Evolutionary conservation across 2,113 vertebrate genomes (phyloP).

Genomic region (Lipophrys pholis): DNA sequence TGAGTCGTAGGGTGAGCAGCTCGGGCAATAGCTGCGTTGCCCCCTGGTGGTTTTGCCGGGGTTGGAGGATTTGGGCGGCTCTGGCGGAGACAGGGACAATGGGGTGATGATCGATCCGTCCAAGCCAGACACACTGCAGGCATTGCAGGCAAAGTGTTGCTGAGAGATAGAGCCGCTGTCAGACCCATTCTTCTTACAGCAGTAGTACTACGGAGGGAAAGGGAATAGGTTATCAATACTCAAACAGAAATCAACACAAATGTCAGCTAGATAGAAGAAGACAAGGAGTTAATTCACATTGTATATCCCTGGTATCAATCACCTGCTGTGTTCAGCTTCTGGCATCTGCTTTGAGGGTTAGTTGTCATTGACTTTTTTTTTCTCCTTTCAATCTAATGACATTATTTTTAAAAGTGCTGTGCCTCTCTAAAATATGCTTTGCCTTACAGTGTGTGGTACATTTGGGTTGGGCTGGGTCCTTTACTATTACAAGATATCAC

Average conservation of each 20-base stretch:
- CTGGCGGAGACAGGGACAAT: slow-evolving; percentile 66
- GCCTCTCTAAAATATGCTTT: too few species aligned
- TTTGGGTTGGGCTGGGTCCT: too few species aligned
- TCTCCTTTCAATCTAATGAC: too few species aligned
- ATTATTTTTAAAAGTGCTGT: too few species aligned
- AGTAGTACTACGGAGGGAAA: slow-evolving; percentile 90
- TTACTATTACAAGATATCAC: too few species aligned
- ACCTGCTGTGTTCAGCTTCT: too few species aligned
- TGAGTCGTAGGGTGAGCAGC: slow-evolving; percentile 90
- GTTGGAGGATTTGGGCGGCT: slow-evolving; percentile 68
- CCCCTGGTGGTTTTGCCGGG: slow-evolving; percentile 60
- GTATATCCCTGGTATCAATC: too few species aligned
- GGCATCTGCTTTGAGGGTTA: too few species aligned
- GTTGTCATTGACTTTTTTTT: too few species aligned
- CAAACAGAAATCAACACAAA: background rate
- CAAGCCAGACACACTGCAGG: slow-evolving; percentile 86
- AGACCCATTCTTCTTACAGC: slow-evolving; percentile 96
- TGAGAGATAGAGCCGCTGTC: slow-evolving; percentile 85
- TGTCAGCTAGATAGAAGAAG: background rate
- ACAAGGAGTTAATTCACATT: too few species aligned
- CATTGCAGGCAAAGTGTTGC: slow-evolving; percentile 88
- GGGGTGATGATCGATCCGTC: slow-evolving; percentile 83
- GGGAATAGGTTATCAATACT: background rate
- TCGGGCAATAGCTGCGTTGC: slow-evolving; percentile 84
- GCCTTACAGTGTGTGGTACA: too few species aligned